These are phyloP conservation scores for Morpho deidamia DNA, from an alignment of 2,888 invertebrate species.

Conservation along the genomic window DNA sequence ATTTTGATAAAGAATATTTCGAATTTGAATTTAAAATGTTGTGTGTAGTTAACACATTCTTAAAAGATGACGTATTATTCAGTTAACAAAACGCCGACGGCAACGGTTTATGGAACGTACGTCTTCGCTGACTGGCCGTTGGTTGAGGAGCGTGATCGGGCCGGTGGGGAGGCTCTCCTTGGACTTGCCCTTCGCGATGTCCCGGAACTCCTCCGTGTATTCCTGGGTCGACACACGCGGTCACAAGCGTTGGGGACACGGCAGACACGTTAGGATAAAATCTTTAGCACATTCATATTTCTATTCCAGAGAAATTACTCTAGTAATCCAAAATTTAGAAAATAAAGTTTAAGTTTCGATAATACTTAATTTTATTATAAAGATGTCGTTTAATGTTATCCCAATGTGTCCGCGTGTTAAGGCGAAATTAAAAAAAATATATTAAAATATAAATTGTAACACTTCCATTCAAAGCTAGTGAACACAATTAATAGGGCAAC, in stretches of 20 bases:
- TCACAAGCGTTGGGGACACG: conserved; percentile 53
- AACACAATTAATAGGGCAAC: conserved; percentile 21
- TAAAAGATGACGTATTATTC: background rate
- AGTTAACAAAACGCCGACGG: background rate
- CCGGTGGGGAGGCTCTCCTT: conserved; percentile 95
- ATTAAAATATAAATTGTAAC: conserved; percentile 41
- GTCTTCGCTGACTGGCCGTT: conserved; percentile 96
- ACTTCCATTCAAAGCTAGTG: conserved; percentile 67
- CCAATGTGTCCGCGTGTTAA: conserved; percentile 62
- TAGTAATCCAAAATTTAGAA: no score
- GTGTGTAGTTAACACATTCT: background rate
- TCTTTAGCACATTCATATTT: background rate
- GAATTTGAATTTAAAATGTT: background rate
- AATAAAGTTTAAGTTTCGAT: no score
- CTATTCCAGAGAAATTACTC: no score
- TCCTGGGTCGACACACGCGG: conserved; percentile 82
- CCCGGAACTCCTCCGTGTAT: conserved; percentile 97
- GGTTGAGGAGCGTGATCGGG: conserved; percentile 96
- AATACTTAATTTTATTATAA: background rate
- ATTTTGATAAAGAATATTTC: background rate
- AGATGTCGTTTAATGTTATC: conserved; percentile 15
- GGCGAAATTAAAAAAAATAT: conserved; percentile 57
- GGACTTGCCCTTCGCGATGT: conserved; percentile 96
- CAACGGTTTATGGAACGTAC: conserved; percentile 76
- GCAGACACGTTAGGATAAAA: conserved; percentile 45